Percentiles rank a stretch among this genome's conserved stretches.
These are phyloP conservation scores for Bungarus multicinctus DNA, from an alignment of 2,113 vertebrate species.

Conservation along the genomic window DNA sequence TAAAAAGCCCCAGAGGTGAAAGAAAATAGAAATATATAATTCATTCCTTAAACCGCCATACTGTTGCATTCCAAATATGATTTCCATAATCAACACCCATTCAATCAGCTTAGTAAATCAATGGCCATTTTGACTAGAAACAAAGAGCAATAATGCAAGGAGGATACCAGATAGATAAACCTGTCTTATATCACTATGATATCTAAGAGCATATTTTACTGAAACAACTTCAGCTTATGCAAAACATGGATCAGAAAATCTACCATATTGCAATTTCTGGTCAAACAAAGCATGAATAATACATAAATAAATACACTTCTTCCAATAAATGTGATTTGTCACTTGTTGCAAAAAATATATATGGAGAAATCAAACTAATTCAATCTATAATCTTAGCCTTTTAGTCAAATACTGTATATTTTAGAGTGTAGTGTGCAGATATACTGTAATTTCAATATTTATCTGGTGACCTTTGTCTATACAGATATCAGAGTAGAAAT, in stretches of 20 bases:
- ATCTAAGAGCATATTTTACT: not conserved
- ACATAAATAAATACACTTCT: not conserved
- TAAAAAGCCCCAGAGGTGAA: not conserved
- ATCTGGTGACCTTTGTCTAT: not conserved
- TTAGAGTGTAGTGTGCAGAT: constrained; percentile 3
- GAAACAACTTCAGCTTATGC: not conserved
- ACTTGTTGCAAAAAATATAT: not conserved
- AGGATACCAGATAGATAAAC: not conserved
- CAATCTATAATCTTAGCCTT: not conserved
- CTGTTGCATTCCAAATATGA: not conserved
- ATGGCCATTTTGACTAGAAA: not conserved
- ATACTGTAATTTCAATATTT: not conserved
- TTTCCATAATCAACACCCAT: not conserved
- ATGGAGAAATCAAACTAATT: not conserved
- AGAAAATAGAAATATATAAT: not conserved
- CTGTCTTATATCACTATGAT: not conserved
- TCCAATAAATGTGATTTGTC: not conserved
- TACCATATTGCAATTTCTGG: not conserved
- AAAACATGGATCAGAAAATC: not conserved
- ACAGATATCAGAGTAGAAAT: not conserved
- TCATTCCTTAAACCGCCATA: not conserved
- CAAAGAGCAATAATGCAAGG: not conserved
- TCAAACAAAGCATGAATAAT: not conserved
- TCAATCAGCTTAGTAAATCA: not conserved
- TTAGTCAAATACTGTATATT: not conserved